Evolutionary conservation across 2,113 vertebrate genomes (phyloP).

Genomic region (Aspidoscelis tigris): DNA sequence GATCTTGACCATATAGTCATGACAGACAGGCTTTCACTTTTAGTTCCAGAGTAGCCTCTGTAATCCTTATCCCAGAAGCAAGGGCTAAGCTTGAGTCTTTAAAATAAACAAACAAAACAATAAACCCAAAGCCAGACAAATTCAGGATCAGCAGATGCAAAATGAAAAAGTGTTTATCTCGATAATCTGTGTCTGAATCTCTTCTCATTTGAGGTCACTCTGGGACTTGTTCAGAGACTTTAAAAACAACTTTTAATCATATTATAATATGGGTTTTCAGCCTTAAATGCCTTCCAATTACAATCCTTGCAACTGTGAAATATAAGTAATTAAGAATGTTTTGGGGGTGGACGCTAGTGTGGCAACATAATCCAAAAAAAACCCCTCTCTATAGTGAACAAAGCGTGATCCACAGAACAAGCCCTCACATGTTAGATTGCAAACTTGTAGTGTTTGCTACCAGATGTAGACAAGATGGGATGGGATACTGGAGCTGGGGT

Average conservation of each 20-base stretch:
- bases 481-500: neutral
- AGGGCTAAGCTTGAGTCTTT: slow-evolving; percentile 9
- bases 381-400: neutral
- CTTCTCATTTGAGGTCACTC: slow-evolving; percentile 6
- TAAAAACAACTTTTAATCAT: neutral
- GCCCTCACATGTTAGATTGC: neutral
- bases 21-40: slow-evolving; percentile 9
- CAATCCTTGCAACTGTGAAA: neutral
- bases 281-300: neutral
- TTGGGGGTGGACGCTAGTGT: neutral
- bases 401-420: neutral
- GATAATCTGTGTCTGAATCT: slow-evolving; percentile 14
- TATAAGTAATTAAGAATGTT: neutral
- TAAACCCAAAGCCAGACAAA: neutral
- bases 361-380: neutral
- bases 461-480: no score
- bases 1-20: slow-evolving; percentile 34
- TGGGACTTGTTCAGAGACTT: neutral
- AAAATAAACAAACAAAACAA: neutral
- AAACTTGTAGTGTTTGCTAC: neutral
- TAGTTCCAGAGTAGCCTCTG: neutral
- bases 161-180: slow-evolving; percentile 20
- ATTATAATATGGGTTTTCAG: neutral
- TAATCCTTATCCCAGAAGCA: neutral
- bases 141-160: slow-evolving; percentile 17